Conservation (phyloP, 2,113 vertebrate genomes). For the Otolemur garnettii region DNA sequence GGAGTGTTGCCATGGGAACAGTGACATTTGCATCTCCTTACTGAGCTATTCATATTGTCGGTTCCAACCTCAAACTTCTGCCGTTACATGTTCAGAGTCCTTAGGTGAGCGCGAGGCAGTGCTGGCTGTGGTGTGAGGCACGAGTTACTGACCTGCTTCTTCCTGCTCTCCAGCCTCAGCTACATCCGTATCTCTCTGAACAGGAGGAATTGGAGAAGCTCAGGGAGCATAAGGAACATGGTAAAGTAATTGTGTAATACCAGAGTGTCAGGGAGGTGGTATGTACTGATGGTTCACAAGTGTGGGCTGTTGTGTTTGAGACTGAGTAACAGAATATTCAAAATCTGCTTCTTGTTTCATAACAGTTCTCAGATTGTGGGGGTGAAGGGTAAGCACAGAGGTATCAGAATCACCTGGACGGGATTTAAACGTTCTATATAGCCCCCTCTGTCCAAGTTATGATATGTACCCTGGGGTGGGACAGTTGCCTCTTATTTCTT, state of each 20-base stretch:
- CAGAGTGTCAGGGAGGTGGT: not conserved
- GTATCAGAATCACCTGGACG: not conserved
- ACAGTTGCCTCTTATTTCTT: not conserved
- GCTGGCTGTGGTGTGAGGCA: not conserved
- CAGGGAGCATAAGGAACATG: not conserved
- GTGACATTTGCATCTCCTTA: not conserved
- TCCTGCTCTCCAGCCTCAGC: not conserved
- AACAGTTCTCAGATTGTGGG: not conserved
- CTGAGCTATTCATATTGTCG: not conserved
- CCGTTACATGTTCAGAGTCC: not conserved
- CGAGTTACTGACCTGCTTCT: not conserved
- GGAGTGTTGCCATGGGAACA: constrained; percentile 49
- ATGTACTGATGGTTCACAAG: not conserved
- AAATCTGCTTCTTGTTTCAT: not conserved
- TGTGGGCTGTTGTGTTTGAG: not conserved
- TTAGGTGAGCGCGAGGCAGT: not conserved
- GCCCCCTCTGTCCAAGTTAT: not conserved
- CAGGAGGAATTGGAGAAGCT: not conserved
- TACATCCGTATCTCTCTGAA: fast-evolving
- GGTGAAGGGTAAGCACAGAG: not conserved
- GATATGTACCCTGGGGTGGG: not conserved
- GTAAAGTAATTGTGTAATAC: not conserved
- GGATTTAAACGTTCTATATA: not conserved
- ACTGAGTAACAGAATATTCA: not conserved
- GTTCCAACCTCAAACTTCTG: not conserved